A percentile compares a stretch with the other conserved stretches of the same genome.
These are phyloP conservation scores for Xiphophorus maculatus DNA, from an alignment of 2,113 vertebrate species.

Conservation along the genomic window DNA sequence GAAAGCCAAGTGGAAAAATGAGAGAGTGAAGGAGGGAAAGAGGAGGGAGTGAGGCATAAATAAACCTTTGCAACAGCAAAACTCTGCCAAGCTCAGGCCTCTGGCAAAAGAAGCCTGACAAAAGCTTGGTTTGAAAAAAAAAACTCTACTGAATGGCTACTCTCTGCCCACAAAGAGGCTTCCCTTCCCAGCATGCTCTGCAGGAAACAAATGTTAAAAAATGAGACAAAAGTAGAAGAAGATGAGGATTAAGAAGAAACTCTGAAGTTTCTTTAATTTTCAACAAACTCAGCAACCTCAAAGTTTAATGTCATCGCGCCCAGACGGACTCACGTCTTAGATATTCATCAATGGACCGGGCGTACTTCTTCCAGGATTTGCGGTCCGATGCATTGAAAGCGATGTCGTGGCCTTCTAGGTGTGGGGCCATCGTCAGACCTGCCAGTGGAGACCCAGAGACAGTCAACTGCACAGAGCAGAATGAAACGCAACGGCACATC, in stretches of 20 bases:
- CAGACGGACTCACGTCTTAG: slow-evolving; percentile 85
- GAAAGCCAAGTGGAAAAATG: slow-evolving; percentile 23
- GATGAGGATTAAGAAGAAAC: slow-evolving; percentile 61
- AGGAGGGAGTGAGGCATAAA: slow-evolving; percentile 71
- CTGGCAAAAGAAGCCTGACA: slow-evolving; percentile 76
- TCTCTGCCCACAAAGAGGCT: slow-evolving; percentile 76
- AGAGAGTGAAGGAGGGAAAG: slow-evolving; percentile 37
- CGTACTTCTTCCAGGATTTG: slow-evolving; percentile 89
- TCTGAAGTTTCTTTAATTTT: slow-evolving; percentile 38
- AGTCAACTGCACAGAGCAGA: slow-evolving; percentile 72
- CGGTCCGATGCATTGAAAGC: slow-evolving; percentile 87
- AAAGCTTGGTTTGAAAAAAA: slow-evolving; percentile 70
- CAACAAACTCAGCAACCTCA: slow-evolving; percentile 42
- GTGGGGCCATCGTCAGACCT: slow-evolving; percentile 96
- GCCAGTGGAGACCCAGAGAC: slow-evolving; percentile 74
- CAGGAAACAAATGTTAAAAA: slow-evolving; percentile 62
- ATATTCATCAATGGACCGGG: slow-evolving; percentile 86
- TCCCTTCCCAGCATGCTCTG: slow-evolving; percentile 78
- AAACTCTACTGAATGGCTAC: slow-evolving; percentile 60
- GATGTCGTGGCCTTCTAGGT: slow-evolving; percentile 86
- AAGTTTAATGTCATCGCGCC: background rate
- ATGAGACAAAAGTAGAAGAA: slow-evolving; percentile 60
- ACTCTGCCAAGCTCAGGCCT: slow-evolving; percentile 72
- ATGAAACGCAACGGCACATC: slow-evolving; percentile 29
- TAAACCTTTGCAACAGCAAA: slow-evolving; percentile 68